These are phyloP conservation scores for Rhaphigaster nebulosa DNA, from an alignment of 2,888 invertebrate species.

Conservation along the genomic window DNA sequence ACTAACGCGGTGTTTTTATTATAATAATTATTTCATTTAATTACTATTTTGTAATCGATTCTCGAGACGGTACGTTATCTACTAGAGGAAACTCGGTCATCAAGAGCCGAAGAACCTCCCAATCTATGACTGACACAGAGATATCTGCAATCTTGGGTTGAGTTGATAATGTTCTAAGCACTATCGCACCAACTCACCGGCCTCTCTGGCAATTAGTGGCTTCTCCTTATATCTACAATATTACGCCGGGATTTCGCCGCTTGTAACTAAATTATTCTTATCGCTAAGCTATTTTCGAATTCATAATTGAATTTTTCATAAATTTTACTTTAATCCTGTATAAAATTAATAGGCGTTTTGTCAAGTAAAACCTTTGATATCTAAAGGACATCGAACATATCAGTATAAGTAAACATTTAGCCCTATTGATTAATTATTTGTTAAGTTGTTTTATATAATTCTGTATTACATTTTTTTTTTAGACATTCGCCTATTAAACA, in stretches of 20 bases:
- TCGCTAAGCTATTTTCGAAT: neutral
- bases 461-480: too few relatives aligned
- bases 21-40: too few relatives aligned
- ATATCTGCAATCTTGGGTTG: neutral
- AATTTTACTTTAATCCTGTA: neutral
- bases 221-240: neutral
- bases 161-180: fast-evolving
- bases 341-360: neutral
- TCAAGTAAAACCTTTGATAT: neutral
- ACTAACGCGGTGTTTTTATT: too few relatives aligned
- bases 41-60: too few relatives aligned
- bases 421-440: too few relatives aligned
- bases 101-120: neutral
- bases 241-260: neutral
- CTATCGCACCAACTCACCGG: neutral
- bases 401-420: too few relatives aligned
- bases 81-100: neutral
- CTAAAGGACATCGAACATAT: too few relatives aligned
- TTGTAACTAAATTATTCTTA: neutral
- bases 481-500: too few relatives aligned
- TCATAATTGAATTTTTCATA: neutral
- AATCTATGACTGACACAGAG: neutral
- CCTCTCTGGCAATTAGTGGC: neutral
- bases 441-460: too few relatives aligned
- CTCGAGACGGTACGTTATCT: neutral